Percentiles rank a stretch among this genome's conserved stretches.
These are phyloP conservation scores for Crossocerus cetratus DNA, from an alignment of 2,888 invertebrate genomes.

Conservation along the genomic window DNA sequence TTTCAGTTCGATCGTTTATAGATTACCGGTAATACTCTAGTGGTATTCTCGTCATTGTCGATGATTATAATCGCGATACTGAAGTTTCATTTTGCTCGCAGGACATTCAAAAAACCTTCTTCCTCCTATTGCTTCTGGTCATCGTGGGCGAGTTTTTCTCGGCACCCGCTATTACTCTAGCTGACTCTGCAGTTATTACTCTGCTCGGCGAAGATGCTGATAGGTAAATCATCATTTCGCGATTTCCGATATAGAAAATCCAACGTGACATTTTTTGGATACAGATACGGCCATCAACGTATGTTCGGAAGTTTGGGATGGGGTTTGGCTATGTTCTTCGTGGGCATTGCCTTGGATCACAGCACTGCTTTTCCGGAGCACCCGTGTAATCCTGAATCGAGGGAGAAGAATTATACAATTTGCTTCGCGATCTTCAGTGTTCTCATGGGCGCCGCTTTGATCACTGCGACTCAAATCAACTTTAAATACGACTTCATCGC, in stretches of 20 bases:
- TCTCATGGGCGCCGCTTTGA: conserved; percentile 95
- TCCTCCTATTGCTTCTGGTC: conserved; percentile 93
- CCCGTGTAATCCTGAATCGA: conserved; percentile 91
- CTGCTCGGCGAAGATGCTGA: conserved; percentile 93
- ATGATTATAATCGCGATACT: neutral
- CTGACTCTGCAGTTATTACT: conserved; percentile 94
- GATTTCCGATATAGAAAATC: no score
- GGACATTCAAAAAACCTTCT: conserved; percentile 97
- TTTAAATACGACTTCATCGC: conserved; percentile 78
- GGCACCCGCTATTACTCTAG: conserved; percentile 96
- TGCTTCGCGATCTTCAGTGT: conserved; percentile 99
- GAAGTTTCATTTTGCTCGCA: conserved; percentile 66
- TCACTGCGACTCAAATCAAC: conserved; percentile 92
- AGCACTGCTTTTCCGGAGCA: conserved; percentile 96
- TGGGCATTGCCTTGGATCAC: conserved; percentile 96
- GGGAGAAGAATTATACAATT: conserved; percentile 98
- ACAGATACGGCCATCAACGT: conserved; percentile 94
- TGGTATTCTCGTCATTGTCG: no score
- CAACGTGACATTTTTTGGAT: neutral
- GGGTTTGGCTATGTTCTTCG: conserved; percentile 99
- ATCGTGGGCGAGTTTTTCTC: conserved; percentile 98
- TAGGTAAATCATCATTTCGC: conserved; percentile 74
- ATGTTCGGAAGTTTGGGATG: conserved; percentile 99
- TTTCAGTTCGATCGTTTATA: conserved; percentile 95
- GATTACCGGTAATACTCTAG: conserved; percentile 76